These are phyloP conservation scores for Tapirus terrestris DNA, from an alignment of 2,113 vertebrate species.

Conservation along the genomic window DNA sequence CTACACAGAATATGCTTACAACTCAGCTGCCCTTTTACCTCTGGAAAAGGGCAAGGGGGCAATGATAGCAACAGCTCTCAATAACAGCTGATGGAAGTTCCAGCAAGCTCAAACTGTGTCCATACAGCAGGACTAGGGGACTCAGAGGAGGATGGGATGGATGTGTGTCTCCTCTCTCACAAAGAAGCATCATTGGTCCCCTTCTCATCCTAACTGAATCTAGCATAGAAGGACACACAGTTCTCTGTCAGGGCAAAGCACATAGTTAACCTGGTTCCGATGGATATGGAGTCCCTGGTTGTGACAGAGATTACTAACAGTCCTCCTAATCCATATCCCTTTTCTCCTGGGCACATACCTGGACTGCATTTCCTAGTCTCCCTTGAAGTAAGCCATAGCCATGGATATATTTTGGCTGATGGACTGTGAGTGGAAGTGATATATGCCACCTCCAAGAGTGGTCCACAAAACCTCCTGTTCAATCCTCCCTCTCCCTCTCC, in stretches of 20 bases:
- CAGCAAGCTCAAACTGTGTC: background rate
- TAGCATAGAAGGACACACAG: background rate
- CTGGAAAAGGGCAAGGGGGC: background rate
- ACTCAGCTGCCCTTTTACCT: background rate
- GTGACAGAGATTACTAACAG: background rate
- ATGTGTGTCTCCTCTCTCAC: background rate
- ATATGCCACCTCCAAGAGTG: background rate
- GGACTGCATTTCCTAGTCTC: background rate
- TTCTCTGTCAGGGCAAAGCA: background rate
- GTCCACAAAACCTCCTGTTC: background rate
- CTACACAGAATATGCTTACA: background rate
- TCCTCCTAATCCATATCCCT: background rate
- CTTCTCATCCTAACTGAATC: background rate
- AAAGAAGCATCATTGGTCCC: accelerated
- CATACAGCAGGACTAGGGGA: background rate
- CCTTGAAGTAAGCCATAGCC: background rate
- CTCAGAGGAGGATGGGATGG: background rate
- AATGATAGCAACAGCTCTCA: background rate
- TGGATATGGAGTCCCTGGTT: background rate
- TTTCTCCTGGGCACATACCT: background rate
- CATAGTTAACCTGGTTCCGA: background rate
- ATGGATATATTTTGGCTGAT: background rate
- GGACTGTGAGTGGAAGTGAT: too few species aligned
- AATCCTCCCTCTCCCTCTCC: background rate
- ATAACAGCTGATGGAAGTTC: background rate